phyloP scores from a whole-genome alignment of 2,888 invertebrate genomes.

The Ethmia dodecea region DNA sequence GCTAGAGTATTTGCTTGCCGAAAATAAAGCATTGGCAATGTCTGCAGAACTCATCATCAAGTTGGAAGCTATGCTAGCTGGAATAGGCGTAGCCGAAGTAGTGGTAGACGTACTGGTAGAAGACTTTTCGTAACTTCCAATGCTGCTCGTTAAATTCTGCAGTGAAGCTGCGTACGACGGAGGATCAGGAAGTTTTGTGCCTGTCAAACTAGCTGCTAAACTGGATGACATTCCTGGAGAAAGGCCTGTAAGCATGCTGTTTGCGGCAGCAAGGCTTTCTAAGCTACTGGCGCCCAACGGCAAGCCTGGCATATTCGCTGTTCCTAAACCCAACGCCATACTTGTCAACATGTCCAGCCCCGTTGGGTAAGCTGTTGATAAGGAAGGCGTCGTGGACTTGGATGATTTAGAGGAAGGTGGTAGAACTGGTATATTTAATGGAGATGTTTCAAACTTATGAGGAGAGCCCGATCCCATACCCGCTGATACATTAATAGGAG shows the following conservation, averaged over 20 bases:
- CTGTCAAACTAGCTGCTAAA: slow-evolving; percentile 59
- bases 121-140: slow-evolving; percentile 61
- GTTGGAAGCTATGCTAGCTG: slow-evolving; percentile 77
- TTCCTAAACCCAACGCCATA: slow-evolving; percentile 68
- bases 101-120: slow-evolving; percentile 69
- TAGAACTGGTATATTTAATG: slow-evolving; percentile 78
- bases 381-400: slow-evolving; percentile 71
- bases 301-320: slow-evolving; percentile 60
- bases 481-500: slow-evolving; percentile 67
- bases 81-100: slow-evolving; percentile 65
- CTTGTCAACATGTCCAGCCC: slow-evolving; percentile 72
- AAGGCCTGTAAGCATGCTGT: slow-evolving; percentile 65
- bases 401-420: slow-evolving; percentile 78
- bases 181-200: slow-evolving; percentile 62
- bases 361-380: slow-evolving; percentile 67
- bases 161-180: slow-evolving; percentile 67
- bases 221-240: slow-evolving; percentile 59
- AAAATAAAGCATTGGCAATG: slow-evolving; percentile 82
- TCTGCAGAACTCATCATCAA: slow-evolving; percentile 80
- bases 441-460: slow-evolving; percentile 76
- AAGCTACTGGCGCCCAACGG: slow-evolving; percentile 59
- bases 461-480: slow-evolving; percentile 67
- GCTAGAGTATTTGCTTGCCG: slow-evolving; percentile 80
- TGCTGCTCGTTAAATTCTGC: slow-evolving; percentile 59
- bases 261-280: slow-evolving; percentile 70